Evolutionary conservation across 2,113 vertebrate species (phyloP).

Genomic region (Neodon shergylaensis): DNA sequence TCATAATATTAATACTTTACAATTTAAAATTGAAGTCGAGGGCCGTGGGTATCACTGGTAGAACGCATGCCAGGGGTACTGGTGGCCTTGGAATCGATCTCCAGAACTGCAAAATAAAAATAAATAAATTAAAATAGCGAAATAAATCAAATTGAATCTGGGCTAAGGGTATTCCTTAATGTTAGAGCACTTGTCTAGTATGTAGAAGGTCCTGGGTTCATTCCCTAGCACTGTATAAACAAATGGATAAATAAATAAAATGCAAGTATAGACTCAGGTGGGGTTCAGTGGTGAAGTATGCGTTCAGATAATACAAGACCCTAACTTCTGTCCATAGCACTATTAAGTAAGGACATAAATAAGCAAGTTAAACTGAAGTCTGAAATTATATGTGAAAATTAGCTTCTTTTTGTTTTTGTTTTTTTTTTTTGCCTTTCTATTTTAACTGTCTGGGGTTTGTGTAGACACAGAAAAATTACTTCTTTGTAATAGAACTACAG

Average conservation of each 20-base stretch:
- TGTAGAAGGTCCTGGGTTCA: neutral
- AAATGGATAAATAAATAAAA: neutral
- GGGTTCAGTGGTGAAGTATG: neutral
- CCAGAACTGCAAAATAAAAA: neutral
- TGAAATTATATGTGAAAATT: neutral
- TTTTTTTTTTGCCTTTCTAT: slow-evolving; percentile 2
- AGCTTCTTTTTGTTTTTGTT: neutral
- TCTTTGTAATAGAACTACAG: neutral
- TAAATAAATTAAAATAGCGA: neutral
- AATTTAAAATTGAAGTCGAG: slow-evolving; percentile 15
- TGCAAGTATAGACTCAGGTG: neutral
- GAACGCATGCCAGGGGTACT: neutral
- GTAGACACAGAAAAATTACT: neutral
- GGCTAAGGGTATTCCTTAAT: neutral
- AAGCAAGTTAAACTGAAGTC: neutral
- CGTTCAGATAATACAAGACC: neutral
- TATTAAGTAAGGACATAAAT: neutral
- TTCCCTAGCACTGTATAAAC: neutral
- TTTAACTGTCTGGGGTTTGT: neutral
- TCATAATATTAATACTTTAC: slow-evolving; percentile 1
- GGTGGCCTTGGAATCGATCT: neutral
- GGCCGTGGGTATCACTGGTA: neutral
- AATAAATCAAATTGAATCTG: neutral
- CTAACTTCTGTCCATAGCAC: neutral
- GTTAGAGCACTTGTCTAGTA: neutral